Evolutionary conservation across 1,140 invertebrate genomes (phyloP).

Genomic region (Musca vetustissima): DNA sequence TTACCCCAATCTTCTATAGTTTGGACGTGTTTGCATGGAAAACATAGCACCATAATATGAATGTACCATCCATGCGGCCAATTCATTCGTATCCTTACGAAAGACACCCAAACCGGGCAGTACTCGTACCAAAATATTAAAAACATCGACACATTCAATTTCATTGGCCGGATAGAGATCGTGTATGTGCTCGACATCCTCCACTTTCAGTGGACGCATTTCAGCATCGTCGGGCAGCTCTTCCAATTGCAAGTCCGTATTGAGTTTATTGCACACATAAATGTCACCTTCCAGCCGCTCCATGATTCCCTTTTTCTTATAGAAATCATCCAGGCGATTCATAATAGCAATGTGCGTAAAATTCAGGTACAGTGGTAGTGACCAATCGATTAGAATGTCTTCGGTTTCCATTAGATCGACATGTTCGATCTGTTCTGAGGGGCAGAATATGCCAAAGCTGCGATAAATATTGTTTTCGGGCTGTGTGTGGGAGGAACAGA

Average conservation of each 20-base stretch:
- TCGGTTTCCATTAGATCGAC: conserved; percentile 71
- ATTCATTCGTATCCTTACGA: conserved; percentile 62
- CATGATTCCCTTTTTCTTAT: conserved; percentile 62
- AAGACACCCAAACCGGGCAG: conserved; percentile 79
- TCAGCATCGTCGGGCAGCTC: conserved; percentile 66
- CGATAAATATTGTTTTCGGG: conserved; percentile 76
- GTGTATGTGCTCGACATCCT: conserved; percentile 78
- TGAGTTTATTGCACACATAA: conserved; percentile 67
- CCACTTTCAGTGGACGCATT: conserved; percentile 70
- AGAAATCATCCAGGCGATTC: conserved; percentile 67
- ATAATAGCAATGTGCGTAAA: conserved; percentile 78
- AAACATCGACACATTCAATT: conserved; percentile 79
- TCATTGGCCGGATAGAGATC: conserved; percentile 82
- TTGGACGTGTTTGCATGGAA: conserved; percentile 84
- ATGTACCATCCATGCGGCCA: conserved; percentile 84
- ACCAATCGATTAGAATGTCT: conserved; percentile 75
- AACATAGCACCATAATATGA: conserved; percentile 88
- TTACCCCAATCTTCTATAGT: conserved; percentile 75
- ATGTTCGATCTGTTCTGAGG: conserved; percentile 68
- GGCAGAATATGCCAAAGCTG: conserved; percentile 80
- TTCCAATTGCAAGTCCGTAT: conserved; percentile 60
- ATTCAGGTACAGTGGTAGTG: conserved; percentile 76
- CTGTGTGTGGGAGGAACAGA: conserved; percentile 52
- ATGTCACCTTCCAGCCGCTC: conserved; percentile 77
- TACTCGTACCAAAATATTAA: conserved; percentile 73